Evolutionary conservation across 2,797 vertebrate genomes (phyloP).

Genomic region (Salmo trutta): DNA sequence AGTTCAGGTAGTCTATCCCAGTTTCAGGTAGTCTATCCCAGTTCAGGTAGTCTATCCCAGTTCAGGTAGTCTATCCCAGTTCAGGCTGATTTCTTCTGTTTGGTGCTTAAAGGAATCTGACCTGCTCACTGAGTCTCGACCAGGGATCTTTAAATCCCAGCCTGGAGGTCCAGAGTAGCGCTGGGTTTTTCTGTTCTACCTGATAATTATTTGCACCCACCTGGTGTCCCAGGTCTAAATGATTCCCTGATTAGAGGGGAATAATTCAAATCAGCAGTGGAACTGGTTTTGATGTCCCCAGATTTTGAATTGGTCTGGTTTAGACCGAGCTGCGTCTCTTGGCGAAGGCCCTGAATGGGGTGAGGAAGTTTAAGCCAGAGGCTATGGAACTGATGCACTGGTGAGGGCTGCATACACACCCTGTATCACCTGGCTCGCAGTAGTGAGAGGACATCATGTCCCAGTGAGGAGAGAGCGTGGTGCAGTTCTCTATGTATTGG

Average conservation of each 20-base stretch:
- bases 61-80: background rate
- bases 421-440: conserved; percentile 78
- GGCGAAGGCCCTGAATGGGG: conserved; percentile 82
- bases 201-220: background rate
- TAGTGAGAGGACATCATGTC: conserved; percentile 67
- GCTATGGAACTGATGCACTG: conserved; percentile 89
- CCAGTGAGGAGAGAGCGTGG: conserved; percentile 67
- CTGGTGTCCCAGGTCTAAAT: conserved; percentile 1
- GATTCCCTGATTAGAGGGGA: background rate
- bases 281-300: background rate
- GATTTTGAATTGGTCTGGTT: conserved; percentile 26
- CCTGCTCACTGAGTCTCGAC: background rate
- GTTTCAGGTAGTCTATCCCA: too few relatives aligned
- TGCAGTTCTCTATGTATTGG: conserved; percentile 83
- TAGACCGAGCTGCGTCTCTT: conserved; percentile 90
- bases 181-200: background rate
- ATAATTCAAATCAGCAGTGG: background rate
- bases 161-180: background rate
- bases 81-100: background rate
- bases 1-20: too few relatives aligned
- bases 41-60: too few relatives aligned
- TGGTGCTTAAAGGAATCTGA: background rate
- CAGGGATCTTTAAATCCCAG: background rate
- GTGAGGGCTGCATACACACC: conserved; percentile 86
- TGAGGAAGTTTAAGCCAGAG: conserved; percentile 84